phyloP scores from a whole-genome alignment of 2,797 vertebrate species.

The Sebastes itinus region DNA sequence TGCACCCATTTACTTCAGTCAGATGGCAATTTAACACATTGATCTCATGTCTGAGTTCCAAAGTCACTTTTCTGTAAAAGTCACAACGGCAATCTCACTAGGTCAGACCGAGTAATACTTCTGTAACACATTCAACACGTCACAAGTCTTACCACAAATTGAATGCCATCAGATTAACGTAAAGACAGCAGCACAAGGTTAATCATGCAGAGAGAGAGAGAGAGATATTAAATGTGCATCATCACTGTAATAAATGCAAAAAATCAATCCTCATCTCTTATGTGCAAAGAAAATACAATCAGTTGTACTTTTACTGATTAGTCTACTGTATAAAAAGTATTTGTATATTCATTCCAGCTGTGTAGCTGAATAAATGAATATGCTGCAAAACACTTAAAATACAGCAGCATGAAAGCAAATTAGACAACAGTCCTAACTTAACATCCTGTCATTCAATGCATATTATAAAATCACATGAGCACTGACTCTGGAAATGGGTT shows the following conservation, averaged over 20 bases:
- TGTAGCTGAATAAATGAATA: background rate
- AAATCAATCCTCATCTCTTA: background rate
- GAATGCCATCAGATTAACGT: background rate
- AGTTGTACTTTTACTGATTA: background rate
- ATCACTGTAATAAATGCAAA: background rate
- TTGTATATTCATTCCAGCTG: background rate
- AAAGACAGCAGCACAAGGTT: background rate
- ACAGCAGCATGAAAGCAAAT: background rate
- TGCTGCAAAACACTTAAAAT: background rate
- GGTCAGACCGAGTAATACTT: background rate
- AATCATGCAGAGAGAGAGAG: background rate
- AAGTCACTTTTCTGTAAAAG: background rate
- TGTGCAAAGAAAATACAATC: background rate
- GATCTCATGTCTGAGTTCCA: background rate
- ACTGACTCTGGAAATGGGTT: background rate
- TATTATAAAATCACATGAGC: background rate
- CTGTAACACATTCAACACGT: background rate
- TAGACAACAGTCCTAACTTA: background rate
- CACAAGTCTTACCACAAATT: background rate
- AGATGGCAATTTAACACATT: background rate
- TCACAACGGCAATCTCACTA: background rate
- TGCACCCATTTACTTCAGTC: background rate
- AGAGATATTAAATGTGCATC: background rate
- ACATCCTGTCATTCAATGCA: background rate
- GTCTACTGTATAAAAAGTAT: background rate